These are phyloP conservation scores for Brachionus paranguensis DNA, from an alignment of 1,140 invertebrate genomes.

Conservation along the genomic window DNA sequence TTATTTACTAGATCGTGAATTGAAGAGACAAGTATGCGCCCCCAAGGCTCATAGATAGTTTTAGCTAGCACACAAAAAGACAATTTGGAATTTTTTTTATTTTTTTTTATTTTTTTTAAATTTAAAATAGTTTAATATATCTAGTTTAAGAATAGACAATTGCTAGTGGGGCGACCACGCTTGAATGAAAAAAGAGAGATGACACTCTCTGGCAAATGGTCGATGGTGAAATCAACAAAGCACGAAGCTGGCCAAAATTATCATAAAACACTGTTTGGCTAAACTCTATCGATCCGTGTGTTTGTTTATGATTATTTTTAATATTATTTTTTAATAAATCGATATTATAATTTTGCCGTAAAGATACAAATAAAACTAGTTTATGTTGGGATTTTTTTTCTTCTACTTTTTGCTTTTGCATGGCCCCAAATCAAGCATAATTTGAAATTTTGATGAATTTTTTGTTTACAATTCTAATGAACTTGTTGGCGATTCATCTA, in stretches of 20 bases:
- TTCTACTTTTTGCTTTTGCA: neutral
- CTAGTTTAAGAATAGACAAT: conserved; percentile 6
- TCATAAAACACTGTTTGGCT: neutral
- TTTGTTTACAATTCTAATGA: neutral
- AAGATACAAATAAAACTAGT: conserved; percentile 1
- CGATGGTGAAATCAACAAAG: neutral
- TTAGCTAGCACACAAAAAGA: neutral
- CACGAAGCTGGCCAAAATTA: neutral
- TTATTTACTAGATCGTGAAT: conserved; percentile 29
- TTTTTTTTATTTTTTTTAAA: too few relatives aligned
- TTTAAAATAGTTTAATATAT: neutral
- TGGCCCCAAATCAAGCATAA: neutral
- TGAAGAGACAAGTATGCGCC: conserved; percentile 15
- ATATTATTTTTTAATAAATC: neutral
- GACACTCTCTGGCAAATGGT: neutral
- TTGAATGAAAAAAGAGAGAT: neutral
- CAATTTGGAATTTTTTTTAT: neutral
- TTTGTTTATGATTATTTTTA: neutral
- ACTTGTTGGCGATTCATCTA: neutral
- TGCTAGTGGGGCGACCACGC: neutral
- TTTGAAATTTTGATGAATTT: conserved; percentile 1
- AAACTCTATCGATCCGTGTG: neutral
- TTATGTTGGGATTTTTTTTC: neutral
- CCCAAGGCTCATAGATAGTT: neutral
- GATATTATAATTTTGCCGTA: neutral